phyloP scores from a whole-genome alignment of 2,797 vertebrate genomes.

The Onychomys arenicola region DNA sequence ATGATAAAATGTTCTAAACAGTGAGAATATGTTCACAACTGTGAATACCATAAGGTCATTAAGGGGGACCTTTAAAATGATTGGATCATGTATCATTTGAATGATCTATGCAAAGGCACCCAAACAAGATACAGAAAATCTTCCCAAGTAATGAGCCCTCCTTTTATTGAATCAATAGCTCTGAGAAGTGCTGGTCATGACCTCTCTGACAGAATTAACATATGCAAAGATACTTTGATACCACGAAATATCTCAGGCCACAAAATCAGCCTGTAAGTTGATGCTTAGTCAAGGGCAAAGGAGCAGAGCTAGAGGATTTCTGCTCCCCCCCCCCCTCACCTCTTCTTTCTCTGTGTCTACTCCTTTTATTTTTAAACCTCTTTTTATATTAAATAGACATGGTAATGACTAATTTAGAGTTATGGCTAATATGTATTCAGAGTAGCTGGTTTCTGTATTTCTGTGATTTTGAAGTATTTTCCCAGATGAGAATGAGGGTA shows the following conservation, averaged over 20 bases:
- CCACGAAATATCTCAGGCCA: background rate
- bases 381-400: no score
- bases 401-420: slow-evolving; percentile 7
- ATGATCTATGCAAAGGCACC: background rate
- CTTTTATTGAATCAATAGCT: background rate
- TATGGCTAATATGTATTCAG: background rate
- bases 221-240: background rate
- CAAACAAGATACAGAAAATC: background rate
- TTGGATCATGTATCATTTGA: background rate
- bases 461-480: slow-evolving; percentile 26
- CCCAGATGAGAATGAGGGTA: background rate
- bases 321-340: no score
- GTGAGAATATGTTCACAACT: background rate
- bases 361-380: background rate
- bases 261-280: background rate
- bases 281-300: background rate
- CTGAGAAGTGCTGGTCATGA: background rate
- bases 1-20: background rate
- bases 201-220: slow-evolving; percentile 10
- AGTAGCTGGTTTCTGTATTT: background rate
- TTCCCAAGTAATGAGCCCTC: background rate
- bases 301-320: no score
- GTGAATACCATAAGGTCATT: background rate
- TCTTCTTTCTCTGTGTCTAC: background rate
- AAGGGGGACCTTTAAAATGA: background rate